Conservation (phyloP, 1,140 invertebrate species). For the Hylyphantes graminicola region DNA sequence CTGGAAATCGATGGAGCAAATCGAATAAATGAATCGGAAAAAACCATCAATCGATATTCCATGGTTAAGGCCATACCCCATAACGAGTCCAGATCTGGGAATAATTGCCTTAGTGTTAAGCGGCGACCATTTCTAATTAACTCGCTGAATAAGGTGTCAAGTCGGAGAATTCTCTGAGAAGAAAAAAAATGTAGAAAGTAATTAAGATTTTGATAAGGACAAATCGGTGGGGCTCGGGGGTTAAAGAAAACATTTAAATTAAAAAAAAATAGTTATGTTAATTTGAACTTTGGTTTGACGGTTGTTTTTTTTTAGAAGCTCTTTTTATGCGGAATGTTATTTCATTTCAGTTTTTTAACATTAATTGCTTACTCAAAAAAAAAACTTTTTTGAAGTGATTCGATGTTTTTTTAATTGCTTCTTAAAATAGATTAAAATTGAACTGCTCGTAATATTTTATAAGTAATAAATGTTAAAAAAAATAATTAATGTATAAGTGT, state of each 20-base stretch:
- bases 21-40: constrained; percentile 11
- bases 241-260: constrained; percentile 1
- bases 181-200: constrained; percentile 43
- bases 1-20: constrained; percentile 15
- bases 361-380: too few species aligned
- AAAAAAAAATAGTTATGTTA: too few species aligned
- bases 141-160: constrained; percentile 53
- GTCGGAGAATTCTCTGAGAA: constrained; percentile 11
- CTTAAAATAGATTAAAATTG: not conserved
- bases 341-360: too few species aligned
- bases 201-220: constrained; percentile 54
- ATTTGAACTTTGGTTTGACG: too few species aligned
- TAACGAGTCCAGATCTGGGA: constrained; percentile 33
- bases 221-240: constrained; percentile 39
- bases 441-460: too few species aligned
- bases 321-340: too few species aligned
- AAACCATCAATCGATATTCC: not conserved
- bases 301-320: too few species aligned
- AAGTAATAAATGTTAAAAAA: too few species aligned
- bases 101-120: constrained; percentile 45
- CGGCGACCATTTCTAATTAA: constrained; percentile 47
- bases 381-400: not conserved
- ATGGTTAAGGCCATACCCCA: constrained; percentile 2
- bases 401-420: not conserved
- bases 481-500: too few species aligned